phyloP scores from a whole-genome alignment of 2,113 vertebrate genomes.

The Elachura formosa region DNA sequence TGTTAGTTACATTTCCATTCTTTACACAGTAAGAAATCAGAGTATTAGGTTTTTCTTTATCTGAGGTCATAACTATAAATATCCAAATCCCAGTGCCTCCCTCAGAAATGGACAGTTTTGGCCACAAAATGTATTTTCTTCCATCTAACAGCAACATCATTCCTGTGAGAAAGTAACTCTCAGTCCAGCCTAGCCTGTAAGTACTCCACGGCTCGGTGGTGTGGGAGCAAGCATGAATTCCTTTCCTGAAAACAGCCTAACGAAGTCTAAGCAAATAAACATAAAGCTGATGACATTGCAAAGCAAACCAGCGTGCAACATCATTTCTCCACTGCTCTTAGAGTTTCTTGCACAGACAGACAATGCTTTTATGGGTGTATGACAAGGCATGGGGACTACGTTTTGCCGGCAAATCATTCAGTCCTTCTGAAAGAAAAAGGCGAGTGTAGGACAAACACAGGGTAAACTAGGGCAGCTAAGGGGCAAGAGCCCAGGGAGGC shows the following conservation, averaged over 20 bases:
- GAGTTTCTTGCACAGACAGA: background rate
- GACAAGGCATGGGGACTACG: background rate
- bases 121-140: background rate
- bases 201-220: background rate
- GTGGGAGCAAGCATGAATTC: background rate
- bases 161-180: background rate
- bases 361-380: background rate
- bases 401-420: background rate
- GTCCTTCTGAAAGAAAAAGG: background rate
- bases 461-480: background rate
- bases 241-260: background rate
- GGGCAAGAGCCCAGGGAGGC: background rate
- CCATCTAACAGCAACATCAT: fast-evolving
- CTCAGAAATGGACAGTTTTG: background rate
- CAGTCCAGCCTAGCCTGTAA: background rate
- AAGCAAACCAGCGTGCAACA: fast-evolving
- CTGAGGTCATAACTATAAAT: background rate
- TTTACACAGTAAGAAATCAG: background rate
- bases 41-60: background rate
- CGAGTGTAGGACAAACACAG: background rate
- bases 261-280: background rate
- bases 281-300: background rate
- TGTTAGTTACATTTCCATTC: background rate
- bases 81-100: background rate
- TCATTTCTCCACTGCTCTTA: background rate